phyloP scores from a whole-genome alignment of 2,797 vertebrate genomes.

The Acanthurus tractus region DNA sequence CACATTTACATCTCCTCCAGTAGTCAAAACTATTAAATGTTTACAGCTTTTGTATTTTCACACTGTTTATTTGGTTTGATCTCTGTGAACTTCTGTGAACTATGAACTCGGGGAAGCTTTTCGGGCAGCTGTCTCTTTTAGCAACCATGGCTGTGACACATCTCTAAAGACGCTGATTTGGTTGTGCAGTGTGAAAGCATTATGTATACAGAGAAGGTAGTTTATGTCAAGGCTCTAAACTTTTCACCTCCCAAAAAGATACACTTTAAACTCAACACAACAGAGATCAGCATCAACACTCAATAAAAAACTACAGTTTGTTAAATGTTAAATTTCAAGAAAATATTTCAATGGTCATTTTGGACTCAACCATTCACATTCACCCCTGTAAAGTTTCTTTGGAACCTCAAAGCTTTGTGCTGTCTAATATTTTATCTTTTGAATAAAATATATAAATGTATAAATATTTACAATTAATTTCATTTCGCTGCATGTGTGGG shows the following conservation, averaged over 20 bases:
- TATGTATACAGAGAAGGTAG: neutral
- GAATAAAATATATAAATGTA: no score
- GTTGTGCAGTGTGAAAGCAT: neutral
- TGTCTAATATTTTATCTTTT: no score
- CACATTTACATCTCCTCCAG: neutral
- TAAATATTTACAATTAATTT: no score
- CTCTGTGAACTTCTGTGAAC: neutral
- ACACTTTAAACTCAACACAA: neutral
- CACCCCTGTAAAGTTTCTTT: no score
- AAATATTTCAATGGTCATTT: no score
- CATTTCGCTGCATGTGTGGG: no score
- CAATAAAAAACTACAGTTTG: no score
- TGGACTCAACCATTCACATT: no score
- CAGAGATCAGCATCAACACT: no score
- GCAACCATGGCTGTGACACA: neutral
- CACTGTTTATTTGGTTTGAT: neutral
- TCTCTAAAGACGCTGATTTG: neutral
- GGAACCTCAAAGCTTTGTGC: no score
- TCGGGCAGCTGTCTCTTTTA: neutral
- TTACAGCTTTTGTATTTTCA: neutral
- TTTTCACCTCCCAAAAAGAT: neutral
- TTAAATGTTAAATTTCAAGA: no score
- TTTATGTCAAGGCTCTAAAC: neutral
- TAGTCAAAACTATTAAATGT: no score
- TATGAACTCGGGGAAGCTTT: neutral